Base-by-base conservation (phyloP, 2,888 invertebrate species). In the Lamproptera curius region DNA sequence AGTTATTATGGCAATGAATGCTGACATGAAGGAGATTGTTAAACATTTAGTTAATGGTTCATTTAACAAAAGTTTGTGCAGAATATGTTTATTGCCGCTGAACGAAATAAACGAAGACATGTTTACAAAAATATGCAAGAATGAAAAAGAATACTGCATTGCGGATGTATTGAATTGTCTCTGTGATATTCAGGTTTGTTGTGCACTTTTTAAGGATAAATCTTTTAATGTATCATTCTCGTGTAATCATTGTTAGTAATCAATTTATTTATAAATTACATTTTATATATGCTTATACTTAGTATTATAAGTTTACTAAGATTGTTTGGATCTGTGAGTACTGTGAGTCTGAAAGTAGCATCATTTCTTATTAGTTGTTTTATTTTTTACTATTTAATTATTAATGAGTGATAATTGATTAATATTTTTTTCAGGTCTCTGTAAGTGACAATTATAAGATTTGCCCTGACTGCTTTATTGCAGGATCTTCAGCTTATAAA, bases 31-130 rank as follows among this genome's bases (percentile, higher is more conserved):
- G 57, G 56, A 70, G 51, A 62, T 86, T 15, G 54, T 86, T 41
- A 76, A 78, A 63, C 73, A 78, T 50, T 60, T 86, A 26, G 68
- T 73, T 23, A 76, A 83, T 60, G 81, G 80, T 10, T 72, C 74
- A 20, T 59, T 85, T 11, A 67, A 58, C 2, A 67, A 74, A 42
- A 73, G 70, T 46, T 58, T 84, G 42, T 87, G 86, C 59, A 58
- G 76, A 39, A 62, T 80, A 59, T 87, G 86, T 58, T 67, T 86
- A 42, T 43, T 56, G 26, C 75, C 74, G 4, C 54, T 83, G 15
- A 58, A 55, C 33, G 67, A 65, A 11, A 31, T 54, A 11, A 72
- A 60, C 53, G 84, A 85, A 52, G 78, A 75, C 58, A 67, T 82
- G 45, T 80, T 76, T 44, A 82, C 85, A 0, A 70, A 62, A 54